Percentiles rank a stretch among this genome's conserved stretches.
Conservation (phyloP, 2,113 vertebrate species). For the Phalacrocorax aristotelis region DNA sequence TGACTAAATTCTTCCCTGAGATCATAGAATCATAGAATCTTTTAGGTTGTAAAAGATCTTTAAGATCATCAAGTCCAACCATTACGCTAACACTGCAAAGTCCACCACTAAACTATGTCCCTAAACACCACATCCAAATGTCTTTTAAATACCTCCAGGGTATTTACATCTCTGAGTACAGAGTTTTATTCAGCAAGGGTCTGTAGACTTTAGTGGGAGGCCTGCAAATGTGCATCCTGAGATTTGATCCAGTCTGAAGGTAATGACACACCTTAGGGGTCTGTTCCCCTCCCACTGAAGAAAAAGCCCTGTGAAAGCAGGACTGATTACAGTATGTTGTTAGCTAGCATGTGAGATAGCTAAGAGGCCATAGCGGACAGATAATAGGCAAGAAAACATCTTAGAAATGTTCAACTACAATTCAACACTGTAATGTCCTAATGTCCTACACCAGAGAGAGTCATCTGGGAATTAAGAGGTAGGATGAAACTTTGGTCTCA, state of each 20-base stretch:
- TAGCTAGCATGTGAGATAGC: not conserved
- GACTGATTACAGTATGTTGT: not conserved
- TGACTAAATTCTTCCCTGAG: not conserved
- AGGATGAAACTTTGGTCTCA: not conserved
- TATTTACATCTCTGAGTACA: no score
- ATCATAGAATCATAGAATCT: no score
- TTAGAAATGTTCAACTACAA: not conserved
- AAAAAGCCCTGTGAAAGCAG: not conserved
- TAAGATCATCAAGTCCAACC: no score
- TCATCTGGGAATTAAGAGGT: not conserved
- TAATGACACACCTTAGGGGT: not conserved
- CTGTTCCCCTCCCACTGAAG: not conserved
- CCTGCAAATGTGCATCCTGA: not conserved
- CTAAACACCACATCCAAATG: no score
- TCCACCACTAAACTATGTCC: no score
- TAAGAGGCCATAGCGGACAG: not conserved
- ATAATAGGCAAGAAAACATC: not conserved
- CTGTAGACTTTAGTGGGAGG: not conserved
- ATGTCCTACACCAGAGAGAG: not conserved
- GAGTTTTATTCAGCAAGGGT: not conserved
- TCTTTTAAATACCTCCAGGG: no score
- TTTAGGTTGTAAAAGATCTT: no score
- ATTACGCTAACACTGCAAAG: no score
- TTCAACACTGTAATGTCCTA: not conserved
- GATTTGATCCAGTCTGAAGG: not conserved